Conservation (phyloP, 2,113 vertebrate genomes). For the Ranitomeya imitator region DNA sequence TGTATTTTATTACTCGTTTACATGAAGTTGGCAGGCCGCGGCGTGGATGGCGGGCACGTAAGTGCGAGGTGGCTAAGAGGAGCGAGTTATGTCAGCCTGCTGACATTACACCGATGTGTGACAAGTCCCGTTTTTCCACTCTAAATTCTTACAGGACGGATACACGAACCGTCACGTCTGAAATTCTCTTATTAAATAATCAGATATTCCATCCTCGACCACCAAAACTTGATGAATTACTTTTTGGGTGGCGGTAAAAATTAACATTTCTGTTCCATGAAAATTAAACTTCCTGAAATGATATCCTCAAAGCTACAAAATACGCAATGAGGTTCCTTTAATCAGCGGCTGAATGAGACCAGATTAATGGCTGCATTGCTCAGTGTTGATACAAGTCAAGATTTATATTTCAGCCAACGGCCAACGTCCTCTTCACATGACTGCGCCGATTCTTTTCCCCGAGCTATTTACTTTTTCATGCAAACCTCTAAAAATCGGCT, state of each 20-base stretch:
- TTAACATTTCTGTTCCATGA: neutral
- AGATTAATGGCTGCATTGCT: neutral
- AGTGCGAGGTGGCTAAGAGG: slow-evolving; percentile 1
- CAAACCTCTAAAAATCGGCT: too few species aligned
- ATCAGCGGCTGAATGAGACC: neutral
- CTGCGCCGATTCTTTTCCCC: neutral
- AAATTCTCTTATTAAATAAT: neutral
- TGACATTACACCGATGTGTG: slow-evolving; percentile 9
- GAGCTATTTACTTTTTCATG: too few species aligned
- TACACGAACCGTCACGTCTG: neutral
- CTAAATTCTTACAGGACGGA: neutral
- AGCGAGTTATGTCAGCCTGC: neutral
- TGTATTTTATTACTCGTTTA: slow-evolving; percentile 4
- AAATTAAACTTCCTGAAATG: neutral
- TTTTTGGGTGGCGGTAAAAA: neutral
- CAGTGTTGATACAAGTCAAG: neutral
- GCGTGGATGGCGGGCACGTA: neutral
- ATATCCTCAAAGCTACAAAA: neutral
- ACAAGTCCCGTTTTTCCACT: slow-evolving; percentile 7
- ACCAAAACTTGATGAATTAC: neutral
- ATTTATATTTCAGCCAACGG: neutral
- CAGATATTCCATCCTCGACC: neutral
- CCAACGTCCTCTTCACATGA: neutral
- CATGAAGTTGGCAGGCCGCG: neutral
- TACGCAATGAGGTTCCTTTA: neutral